Percentiles rank a stretch among this genome's conserved stretches.
Conservation (phyloP, 2,797 vertebrate genomes). For the Falco peregrinus region DNA sequence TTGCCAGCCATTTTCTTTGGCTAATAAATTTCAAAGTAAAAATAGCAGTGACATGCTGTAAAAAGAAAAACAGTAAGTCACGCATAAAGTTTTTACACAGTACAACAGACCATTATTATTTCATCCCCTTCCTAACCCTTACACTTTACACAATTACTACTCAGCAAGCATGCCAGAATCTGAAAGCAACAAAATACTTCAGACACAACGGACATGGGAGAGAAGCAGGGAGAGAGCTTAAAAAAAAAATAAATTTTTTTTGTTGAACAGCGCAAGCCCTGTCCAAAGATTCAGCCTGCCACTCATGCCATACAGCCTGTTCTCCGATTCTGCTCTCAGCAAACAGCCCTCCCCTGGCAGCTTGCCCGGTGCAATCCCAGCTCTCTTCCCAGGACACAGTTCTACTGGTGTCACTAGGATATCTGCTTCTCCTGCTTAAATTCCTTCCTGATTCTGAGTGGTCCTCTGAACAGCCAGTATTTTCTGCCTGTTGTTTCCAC, state of each 20-base stretch:
- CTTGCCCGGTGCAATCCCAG: fast-evolving
- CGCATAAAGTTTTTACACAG: fast-evolving
- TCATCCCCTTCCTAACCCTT: background rate
- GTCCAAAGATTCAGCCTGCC: background rate
- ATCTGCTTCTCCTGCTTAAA: background rate
- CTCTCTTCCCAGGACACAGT: background rate
- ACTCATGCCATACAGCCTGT: background rate
- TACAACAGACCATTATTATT: background rate
- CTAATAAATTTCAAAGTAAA: background rate
- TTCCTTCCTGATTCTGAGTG: background rate
- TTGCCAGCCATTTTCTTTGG: conserved; percentile 56
- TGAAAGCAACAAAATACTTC: background rate
- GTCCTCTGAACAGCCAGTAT: background rate
- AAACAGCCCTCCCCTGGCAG: background rate
- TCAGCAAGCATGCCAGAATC: background rate
- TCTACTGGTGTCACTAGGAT: background rate
- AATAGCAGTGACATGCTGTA: background rate
- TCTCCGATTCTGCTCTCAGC: background rate
- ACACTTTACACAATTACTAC: background rate
- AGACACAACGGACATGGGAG: background rate
- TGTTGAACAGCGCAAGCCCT: background rate
- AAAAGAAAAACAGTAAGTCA: background rate
- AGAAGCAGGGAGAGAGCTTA: background rate
- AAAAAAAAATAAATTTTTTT: too few species aligned
- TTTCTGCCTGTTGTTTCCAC: background rate